Evolutionary conservation across 2,113 vertebrate genomes (phyloP).

Genomic region (Cairina moschata): DNA sequence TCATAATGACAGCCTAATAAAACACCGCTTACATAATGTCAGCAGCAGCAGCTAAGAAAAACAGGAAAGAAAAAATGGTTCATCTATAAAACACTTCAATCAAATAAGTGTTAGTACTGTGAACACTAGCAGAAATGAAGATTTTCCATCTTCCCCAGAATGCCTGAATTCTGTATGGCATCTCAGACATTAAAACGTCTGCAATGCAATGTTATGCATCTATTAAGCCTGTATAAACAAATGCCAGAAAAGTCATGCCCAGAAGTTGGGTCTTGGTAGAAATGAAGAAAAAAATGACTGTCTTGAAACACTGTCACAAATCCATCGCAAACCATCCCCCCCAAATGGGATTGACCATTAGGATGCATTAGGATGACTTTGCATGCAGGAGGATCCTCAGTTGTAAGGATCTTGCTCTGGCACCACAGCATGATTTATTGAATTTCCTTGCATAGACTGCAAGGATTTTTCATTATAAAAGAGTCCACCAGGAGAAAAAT

Average conservation of each 20-base stretch:
- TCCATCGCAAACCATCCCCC: neutral
- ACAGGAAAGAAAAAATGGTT: neutral
- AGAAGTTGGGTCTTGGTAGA: neutral
- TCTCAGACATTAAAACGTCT: neutral
- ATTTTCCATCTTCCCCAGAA: neutral
- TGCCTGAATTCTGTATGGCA: neutral
- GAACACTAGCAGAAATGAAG: neutral
- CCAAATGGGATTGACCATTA: neutral
- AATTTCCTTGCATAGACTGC: neutral
- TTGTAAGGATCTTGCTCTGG: neutral
- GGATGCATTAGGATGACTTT: neutral
- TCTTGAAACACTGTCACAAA: neutral
- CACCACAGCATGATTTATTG: neutral
- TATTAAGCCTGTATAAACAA: neutral
- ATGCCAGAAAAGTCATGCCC: accelerated
- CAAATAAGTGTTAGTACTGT: neutral
- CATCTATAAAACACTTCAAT: neutral
- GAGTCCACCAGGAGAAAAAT: neutral
- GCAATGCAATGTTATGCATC: neutral
- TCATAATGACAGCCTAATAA: conserved; percentile 14
- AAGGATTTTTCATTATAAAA: neutral
- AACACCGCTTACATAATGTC: neutral
- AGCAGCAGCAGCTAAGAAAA: neutral
- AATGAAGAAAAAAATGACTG: neutral
- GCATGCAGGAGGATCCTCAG: neutral